Evolutionary conservation across 2,888 invertebrate species (phyloP).

Genomic region (Eumerus sabulonum): DNA sequence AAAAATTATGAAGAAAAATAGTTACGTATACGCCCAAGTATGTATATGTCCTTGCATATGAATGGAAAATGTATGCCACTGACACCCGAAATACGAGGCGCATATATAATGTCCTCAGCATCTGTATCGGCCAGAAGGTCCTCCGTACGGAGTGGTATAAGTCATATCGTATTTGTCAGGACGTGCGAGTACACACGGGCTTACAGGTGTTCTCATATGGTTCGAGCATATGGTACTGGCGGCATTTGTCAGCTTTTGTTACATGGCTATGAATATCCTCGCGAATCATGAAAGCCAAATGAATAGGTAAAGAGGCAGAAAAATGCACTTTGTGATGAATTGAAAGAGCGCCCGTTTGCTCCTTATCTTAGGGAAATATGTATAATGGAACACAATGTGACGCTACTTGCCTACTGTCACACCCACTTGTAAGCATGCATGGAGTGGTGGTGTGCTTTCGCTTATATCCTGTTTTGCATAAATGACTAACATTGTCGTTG

Average conservation of each 20-base stretch:
- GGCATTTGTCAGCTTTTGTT: slow-evolving; percentile 32
- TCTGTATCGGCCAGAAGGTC: background rate
- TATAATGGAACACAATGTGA: no score
- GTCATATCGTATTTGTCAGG: slow-evolving; percentile 8
- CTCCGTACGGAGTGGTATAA: background rate
- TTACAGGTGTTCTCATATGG: slow-evolving; percentile 44
- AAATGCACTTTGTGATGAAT: slow-evolving; percentile 34
- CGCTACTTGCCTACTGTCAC: no score
- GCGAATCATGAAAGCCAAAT: no score
- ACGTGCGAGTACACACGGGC: slow-evolving; percentile 1
- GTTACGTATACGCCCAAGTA: slow-evolving; percentile 51
- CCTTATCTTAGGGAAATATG: slow-evolving; percentile 31
- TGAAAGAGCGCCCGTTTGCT: slow-evolving; percentile 24
- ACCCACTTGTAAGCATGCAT: no score
- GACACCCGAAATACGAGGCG: slow-evolving; percentile 17
- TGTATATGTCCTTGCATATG: slow-evolving; percentile 37
- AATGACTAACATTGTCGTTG: background rate
- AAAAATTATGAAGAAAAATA: slow-evolving; percentile 22
- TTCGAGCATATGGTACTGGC: background rate
- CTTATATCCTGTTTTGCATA: slow-evolving; percentile 17
- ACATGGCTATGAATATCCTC: slow-evolving; percentile 27
- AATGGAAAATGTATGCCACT: slow-evolving; percentile 37
- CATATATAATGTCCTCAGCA: background rate
- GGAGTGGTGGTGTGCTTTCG: slow-evolving; percentile 17
- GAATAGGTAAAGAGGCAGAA: no score